A percentile compares a stretch with the other conserved stretches of the same genome.
Evolutionary conservation across 2,888 invertebrate species (phyloP).

Genomic region (Rutpela maculata): DNA sequence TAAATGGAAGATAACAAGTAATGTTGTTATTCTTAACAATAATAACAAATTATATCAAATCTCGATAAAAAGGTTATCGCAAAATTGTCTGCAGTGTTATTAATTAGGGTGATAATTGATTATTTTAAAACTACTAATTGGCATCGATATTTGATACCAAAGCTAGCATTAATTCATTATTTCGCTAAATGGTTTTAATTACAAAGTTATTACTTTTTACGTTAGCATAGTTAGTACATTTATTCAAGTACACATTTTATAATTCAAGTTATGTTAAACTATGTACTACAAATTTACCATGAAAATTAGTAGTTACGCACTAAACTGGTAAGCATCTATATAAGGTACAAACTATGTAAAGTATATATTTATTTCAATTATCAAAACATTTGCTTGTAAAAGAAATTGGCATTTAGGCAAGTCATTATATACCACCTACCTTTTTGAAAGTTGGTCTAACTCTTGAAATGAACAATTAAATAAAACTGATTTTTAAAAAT

Average conservation of each 20-base stretch:
- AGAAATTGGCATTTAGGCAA: too few relatives aligned
- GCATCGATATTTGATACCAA: background rate
- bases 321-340: background rate
- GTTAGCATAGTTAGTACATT: background rate
- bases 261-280: background rate
- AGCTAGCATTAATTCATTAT: background rate
- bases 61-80: constrained; percentile 12
- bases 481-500: too few relatives aligned
- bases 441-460: too few relatives aligned
- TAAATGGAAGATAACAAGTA: too few relatives aligned
- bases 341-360: background rate
- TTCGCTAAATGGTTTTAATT: background rate
- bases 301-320: background rate
- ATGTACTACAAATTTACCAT: background rate
- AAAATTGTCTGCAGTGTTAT: constrained; percentile 2
- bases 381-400: too few relatives aligned
- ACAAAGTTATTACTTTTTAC: background rate
- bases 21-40: too few relatives aligned
- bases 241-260: background rate
- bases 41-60: too few relatives aligned
- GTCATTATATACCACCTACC: too few relatives aligned
- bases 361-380: background rate
- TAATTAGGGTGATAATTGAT: constrained; percentile 15
- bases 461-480: too few relatives aligned
- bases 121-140: background rate